Percentiles rank a stretch among this genome's conserved stretches.
These are phyloP conservation scores for Chrysina gloriosa DNA, from an alignment of 2,888 invertebrate species.

Conservation along the genomic window DNA sequence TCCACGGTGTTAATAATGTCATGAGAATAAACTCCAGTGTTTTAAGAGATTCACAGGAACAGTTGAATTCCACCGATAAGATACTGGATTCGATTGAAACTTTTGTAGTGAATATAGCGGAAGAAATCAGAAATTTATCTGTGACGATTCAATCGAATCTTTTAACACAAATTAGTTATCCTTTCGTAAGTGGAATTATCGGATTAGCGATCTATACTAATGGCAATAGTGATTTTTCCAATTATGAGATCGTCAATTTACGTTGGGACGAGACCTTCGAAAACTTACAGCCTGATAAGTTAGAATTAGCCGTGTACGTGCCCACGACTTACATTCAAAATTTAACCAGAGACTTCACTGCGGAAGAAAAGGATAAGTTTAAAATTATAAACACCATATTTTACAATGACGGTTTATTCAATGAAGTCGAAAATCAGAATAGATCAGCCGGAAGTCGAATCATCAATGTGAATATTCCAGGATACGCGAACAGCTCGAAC, in stretches of 20 bases:
- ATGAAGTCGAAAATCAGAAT: slow-evolving; percentile 1
- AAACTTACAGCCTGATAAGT: slow-evolving; percentile 10
- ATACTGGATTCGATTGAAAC: slow-evolving; percentile 35
- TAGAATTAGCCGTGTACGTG: slow-evolving; percentile 24
- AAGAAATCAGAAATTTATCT: slow-evolving; percentile 8
- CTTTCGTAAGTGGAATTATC: slow-evolving; percentile 1
- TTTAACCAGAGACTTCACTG: slow-evolving; percentile 1
- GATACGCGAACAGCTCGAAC: neutral
- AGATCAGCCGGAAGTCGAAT: slow-evolving; percentile 24
- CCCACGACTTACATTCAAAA: neutral
- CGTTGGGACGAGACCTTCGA: slow-evolving; percentile 18
- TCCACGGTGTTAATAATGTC: slow-evolving; percentile 25
- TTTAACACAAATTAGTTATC: slow-evolving; percentile 11
- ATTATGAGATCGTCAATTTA: slow-evolving; percentile 12
- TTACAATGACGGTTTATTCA: slow-evolving; percentile 29
- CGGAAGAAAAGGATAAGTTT: neutral
- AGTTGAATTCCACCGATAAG: slow-evolving; percentile 36
- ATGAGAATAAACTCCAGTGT: slow-evolving; percentile 22
- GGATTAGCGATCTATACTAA: slow-evolving; percentile 22
- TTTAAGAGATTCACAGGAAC: slow-evolving; percentile 16
- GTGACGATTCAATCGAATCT: slow-evolving; percentile 7
- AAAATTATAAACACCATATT: slow-evolving; percentile 23
- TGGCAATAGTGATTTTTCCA: neutral
- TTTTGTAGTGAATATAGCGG: slow-evolving; percentile 26
- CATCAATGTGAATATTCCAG: slow-evolving; percentile 22